Conservation (phyloP, 2,888 invertebrate species). For the Epsilonema sp. region DNA sequence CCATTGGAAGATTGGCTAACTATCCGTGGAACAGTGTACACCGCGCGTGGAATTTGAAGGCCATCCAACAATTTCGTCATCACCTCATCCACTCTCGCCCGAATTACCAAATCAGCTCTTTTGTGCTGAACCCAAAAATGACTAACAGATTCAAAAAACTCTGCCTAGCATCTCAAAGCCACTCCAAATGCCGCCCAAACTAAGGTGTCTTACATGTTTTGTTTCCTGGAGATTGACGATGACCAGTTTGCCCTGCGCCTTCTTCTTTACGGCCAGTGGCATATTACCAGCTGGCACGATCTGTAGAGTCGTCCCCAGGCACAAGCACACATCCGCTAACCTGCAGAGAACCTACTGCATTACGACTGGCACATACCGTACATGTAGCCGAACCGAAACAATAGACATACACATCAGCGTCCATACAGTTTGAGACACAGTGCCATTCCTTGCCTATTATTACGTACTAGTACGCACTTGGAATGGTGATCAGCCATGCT, state of each 20-base stretch:
- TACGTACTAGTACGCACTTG: conserved; percentile 44
- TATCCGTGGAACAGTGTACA: no score
- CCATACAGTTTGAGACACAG: no score
- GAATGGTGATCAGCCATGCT: conserved; percentile 61
- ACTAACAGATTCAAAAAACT: neutral
- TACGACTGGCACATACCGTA: no score
- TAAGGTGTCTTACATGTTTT: conserved; percentile 69
- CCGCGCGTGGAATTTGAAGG: conserved; percentile 4
- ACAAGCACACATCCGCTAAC: conserved; percentile 72
- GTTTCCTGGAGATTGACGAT: conserved; percentile 94
- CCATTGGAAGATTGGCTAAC: no score
- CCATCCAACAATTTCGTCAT: conserved; percentile 11
- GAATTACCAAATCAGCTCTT: conserved; percentile 18
- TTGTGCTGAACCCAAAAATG: conserved; percentile 14
- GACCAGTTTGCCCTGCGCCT: conserved; percentile 64
- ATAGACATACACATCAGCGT: no score
- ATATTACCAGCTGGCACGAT: conserved; percentile 88
- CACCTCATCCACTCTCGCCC: conserved; percentile 18
- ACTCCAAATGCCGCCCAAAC: neutral
- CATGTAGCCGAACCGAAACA: no score
- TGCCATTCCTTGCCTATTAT: no score
- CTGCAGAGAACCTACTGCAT: no score
- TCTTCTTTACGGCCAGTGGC: conserved; percentile 61
- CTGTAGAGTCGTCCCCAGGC: conserved; percentile 89
- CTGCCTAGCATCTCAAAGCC: no score